Conservation (phyloP, 2,113 vertebrate genomes). For the western clawed frog (Xenopus tropicalis) region DNA sequence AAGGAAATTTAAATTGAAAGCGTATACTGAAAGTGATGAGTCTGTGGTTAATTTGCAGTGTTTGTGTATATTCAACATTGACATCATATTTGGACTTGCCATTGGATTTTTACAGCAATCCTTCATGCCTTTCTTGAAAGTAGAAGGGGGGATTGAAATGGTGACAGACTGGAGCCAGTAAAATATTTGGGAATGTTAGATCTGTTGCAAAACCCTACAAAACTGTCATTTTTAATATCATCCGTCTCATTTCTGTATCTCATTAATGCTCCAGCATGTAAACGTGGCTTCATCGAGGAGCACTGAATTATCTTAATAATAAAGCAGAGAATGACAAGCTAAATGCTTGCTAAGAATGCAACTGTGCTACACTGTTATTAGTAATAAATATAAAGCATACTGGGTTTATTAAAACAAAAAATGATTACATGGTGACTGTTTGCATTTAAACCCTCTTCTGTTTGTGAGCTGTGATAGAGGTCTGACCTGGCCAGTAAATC, state of each 20-base stretch:
- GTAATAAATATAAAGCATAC: too few species aligned
- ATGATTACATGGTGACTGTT: too few species aligned
- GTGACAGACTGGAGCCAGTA: slow-evolving; percentile 30
- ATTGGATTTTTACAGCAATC: not conserved
- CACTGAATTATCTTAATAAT: too few species aligned
- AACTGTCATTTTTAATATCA: slow-evolving; percentile 5
- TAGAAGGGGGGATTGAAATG: not conserved
- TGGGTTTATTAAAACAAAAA: too few species aligned
- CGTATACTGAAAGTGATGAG: slow-evolving; percentile 2
- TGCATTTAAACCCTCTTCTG: too few species aligned
- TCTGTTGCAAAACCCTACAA: slow-evolving; percentile 5
- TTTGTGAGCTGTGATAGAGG: too few species aligned
- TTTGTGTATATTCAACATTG: slow-evolving; percentile 5
- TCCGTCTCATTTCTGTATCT: slow-evolving; percentile 14
- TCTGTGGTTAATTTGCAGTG: slow-evolving; percentile 20
- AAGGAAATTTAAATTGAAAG: slow-evolving; percentile 14
- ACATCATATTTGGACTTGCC: slow-evolving; percentile 20
- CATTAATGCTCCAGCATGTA: not conserved
- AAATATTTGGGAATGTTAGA: not conserved
- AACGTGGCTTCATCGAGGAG: too few species aligned
- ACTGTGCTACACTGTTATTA: too few species aligned
- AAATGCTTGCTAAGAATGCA: too few species aligned
- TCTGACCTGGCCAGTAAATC: too few species aligned
- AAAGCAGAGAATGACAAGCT: too few species aligned
- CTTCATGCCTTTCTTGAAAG: slow-evolving; percentile 3